Evolutionary conservation across 2,888 invertebrate species (phyloP).

Genomic region (Netelia fuscicornis): DNA sequence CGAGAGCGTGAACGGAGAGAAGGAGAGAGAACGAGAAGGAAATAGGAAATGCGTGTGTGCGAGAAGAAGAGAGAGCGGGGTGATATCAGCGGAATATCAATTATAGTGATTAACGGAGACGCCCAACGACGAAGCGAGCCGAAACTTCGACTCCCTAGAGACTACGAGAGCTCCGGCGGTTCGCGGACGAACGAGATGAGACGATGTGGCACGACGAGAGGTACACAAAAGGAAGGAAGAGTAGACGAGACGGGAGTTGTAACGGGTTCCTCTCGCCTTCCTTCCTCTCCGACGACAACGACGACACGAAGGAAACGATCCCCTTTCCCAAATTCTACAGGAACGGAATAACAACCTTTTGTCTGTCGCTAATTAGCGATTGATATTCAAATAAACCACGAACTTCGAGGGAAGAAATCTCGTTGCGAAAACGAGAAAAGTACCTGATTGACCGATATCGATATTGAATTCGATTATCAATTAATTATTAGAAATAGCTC

Average conservation of each 20-base stretch:
- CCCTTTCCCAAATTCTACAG: constrained; percentile 15
- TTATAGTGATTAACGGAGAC: constrained; percentile 85
- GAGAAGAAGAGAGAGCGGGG: constrained; percentile 73
- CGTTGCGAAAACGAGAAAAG: neutral
- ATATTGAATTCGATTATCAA: constrained; percentile 43
- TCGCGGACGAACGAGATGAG: constrained; percentile 65
- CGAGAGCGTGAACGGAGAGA: constrained; percentile 16
- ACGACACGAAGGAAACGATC: constrained; percentile 30
- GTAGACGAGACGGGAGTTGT: constrained; percentile 50
- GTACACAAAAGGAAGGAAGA: constrained; percentile 48
- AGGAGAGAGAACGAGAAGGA: constrained; percentile 19
- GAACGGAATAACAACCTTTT: constrained; percentile 81
- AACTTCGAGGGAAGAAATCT: neutral
- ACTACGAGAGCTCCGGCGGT: constrained; percentile 58
- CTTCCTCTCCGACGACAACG: constrained; percentile 53
- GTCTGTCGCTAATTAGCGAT: constrained; percentile 79
- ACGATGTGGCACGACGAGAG: constrained; percentile 46
- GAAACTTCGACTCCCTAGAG: constrained; percentile 63
- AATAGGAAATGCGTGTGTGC: neutral
- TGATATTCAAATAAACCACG: constrained; percentile 78
- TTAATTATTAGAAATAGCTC: constrained; percentile 27
- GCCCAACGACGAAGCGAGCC: constrained; percentile 71
- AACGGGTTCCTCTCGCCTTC: constrained; percentile 8
- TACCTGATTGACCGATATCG: constrained; percentile 50
- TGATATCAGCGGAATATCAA: constrained; percentile 85